Percentiles rank a stretch among this genome's conserved stretches.
Conservation (phyloP, 2,797 vertebrate species). For the Lepilemur ruficaudatus region DNA sequence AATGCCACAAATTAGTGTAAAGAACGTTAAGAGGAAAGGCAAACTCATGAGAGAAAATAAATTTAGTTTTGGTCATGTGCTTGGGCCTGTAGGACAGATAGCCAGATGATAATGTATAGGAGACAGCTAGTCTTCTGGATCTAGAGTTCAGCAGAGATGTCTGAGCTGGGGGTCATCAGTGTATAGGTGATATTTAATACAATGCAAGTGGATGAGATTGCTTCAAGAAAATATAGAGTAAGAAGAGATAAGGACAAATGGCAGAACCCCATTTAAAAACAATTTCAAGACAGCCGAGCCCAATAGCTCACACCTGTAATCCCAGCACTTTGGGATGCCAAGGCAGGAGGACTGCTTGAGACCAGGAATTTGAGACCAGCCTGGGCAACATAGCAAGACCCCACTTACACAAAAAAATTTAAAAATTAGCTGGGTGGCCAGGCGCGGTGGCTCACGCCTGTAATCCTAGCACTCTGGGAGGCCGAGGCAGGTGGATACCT, state of each 20-base stretch:
- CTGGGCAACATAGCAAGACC: no score
- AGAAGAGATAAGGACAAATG: neutral
- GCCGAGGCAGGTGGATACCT: no score
- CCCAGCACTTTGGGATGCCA: no score
- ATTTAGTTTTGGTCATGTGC: neutral
- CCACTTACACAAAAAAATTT: no score
- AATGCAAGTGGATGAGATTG: neutral
- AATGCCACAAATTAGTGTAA: slow-evolving; percentile 6
- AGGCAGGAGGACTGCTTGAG: no score
- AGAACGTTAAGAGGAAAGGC: neutral
- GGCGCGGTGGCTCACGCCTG: no score
- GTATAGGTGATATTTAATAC: neutral
- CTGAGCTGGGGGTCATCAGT: neutral
- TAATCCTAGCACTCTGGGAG: no score
- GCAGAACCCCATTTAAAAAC: neutral
- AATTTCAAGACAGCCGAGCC: neutral
- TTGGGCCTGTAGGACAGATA: neutral
- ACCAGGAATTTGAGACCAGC: no score
- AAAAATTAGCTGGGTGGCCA: no score
- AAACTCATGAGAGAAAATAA: neutral
- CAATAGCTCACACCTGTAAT: neutral
- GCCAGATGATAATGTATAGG: neutral
- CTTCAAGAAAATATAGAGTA: slow-evolving; percentile 8
- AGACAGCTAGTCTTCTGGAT: neutral
- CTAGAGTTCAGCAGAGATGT: neutral